A percentile compares a stretch with the other conserved stretches of the same genome.
Conservation (phyloP, 2,888 invertebrate genomes). For the Capitulum mitella region DNA sequence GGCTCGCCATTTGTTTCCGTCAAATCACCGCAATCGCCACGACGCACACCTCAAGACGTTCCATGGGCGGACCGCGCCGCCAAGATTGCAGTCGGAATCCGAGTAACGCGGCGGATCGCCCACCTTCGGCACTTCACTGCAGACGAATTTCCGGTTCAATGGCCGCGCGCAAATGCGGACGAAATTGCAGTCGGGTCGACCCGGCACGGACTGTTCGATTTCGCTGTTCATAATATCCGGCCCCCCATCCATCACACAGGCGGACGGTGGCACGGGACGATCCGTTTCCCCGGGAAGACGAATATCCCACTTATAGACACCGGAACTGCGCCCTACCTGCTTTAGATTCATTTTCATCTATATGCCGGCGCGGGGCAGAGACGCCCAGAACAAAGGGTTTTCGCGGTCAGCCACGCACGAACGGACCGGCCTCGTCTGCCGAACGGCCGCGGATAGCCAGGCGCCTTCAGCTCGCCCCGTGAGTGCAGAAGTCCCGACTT, state of each 20-base stretch:
- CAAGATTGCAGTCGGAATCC: too few species aligned
- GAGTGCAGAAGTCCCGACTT: too few species aligned
- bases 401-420: background rate
- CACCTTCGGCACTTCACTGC: too few species aligned
- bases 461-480: too few species aligned
- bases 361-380: background rate
- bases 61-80: too few species aligned
- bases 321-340: background rate
- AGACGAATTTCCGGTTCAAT: too few species aligned
- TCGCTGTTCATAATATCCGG: background rate
- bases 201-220: background rate
- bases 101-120: too few species aligned
- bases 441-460: too few species aligned
- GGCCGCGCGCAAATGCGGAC: background rate
- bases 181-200: background rate
- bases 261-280: background rate
- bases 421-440: too few species aligned
- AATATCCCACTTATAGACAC: background rate
- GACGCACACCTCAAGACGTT: too few species aligned
- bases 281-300: background rate
- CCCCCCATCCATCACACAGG: background rate
- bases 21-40: too few species aligned
- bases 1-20: too few species aligned
- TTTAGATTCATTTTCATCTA: slow-evolving; percentile 18
- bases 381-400: background rate